Percentiles rank a stretch among this genome's conserved stretches.
Conservation (phyloP, 2,113 vertebrate species). For the Verasper variegatus region DNA sequence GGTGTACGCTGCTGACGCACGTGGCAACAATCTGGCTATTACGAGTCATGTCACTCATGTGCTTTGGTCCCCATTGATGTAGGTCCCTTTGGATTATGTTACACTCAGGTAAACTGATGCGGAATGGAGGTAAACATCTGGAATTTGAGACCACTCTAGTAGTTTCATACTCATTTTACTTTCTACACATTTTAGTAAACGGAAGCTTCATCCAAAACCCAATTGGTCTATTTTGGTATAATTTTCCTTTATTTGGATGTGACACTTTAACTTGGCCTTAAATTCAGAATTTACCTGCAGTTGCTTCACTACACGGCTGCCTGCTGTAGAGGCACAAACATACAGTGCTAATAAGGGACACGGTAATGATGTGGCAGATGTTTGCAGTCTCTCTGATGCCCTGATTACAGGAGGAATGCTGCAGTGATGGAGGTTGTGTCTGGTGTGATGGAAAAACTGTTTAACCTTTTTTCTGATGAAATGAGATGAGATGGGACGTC, state of each 20-base stretch:
- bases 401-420: background rate
- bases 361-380: slow-evolving; percentile 1
- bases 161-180: background rate
- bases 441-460: background rate
- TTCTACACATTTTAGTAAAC: background rate
- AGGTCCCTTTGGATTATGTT: too few relatives aligned
- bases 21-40: background rate
- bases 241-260: background rate
- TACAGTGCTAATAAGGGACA: background rate
- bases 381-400: background rate
- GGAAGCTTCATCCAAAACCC: too few relatives aligned
- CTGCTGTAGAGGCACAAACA: background rate
- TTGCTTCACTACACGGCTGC: background rate
- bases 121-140: background rate
- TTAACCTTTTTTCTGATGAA: background rate
- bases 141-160: background rate
- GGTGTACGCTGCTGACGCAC: background rate
- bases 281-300: background rate
- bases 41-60: background rate
- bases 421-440: background rate
- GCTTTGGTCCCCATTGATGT: background rate
- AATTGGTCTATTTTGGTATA: too few relatives aligned
- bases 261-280: background rate
- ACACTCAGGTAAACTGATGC: too few relatives aligned
- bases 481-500: background rate